Conservation (phyloP, 2,888 invertebrate species). For the Andrena marginata region DNA sequence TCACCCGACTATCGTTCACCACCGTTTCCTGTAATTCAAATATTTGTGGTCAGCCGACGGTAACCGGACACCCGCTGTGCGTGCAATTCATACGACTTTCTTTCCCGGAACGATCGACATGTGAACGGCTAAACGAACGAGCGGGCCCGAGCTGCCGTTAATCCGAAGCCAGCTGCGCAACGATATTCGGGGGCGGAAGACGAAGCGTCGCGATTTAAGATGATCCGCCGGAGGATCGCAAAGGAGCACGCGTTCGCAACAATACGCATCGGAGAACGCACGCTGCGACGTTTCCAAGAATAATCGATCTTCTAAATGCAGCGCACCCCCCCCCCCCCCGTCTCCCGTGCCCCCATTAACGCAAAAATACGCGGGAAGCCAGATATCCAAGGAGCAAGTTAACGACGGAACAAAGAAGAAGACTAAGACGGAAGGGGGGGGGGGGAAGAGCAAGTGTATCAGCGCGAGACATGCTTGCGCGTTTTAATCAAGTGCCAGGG, state of each 20-base stretch:
- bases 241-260: conserved; percentile 42
- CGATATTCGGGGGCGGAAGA: not conserved
- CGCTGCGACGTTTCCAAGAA: conserved; percentile 60
- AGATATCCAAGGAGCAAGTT: not conserved
- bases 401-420: conserved; percentile 30
- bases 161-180: not conserved
- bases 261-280: conserved; percentile 65
- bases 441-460: conserved; percentile 2
- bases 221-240: not conserved
- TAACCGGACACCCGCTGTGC: conserved; percentile 44
- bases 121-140: not conserved
- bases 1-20: conserved; percentile 35
- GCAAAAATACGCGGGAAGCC: conserved; percentile 5
- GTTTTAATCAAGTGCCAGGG: conserved; percentile 57
- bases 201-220: not conserved
- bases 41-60: conserved; percentile 49
- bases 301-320: conserved; percentile 28
- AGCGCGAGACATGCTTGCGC: conserved; percentile 38
- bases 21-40: conserved; percentile 56
- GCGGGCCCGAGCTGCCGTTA: not conserved
- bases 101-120: conserved; percentile 10
- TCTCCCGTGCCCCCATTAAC: conserved; percentile 12
- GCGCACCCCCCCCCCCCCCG: not conserved
- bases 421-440: not conserved
- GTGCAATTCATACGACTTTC: conserved; percentile 39